Base-by-base conservation (phyloP, 2,888 invertebrate species). In the Allygus modestus region DNA sequence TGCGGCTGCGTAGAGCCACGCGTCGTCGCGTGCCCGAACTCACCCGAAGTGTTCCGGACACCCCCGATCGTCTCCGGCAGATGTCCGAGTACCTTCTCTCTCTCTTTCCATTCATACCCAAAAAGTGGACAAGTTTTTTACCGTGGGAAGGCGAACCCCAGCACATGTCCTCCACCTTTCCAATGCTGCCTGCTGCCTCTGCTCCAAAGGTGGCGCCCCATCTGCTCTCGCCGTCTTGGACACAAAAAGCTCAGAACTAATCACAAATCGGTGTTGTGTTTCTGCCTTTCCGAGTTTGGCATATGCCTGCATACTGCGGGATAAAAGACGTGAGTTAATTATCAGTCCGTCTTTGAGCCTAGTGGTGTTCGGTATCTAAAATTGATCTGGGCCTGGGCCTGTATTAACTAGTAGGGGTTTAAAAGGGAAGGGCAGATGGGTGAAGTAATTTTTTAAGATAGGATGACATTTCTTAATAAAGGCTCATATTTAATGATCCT, bases 11-110 rank as follows among this genome's bases (percentile, higher is more conserved):
- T 79, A 71, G 15, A 31, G 69, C 69, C 82, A 82, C 82, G 71
- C 82, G 82, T 41, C 79, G 84, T 58, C 84, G 79, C 84, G 84
- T 84, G 84, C 81, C 84, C 84, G 79, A 84, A 46, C 83, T 81
- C 71, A 82, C 79, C 65, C 46, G 82, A 69, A 77, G 23, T 9
- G 15, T 33, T 1, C 43, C 82, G 82, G 33, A 71, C 11, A 31
- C 46, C 2, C 31, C 69, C 82, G 82, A 82, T 2, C 28, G 5
- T 1, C 15, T 9, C 33, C 46, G 51, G 71, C 82, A 82, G 82
- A 82, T 82, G 82, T 71, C 82, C 82, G 65, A 65, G 26, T 51
- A 20, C 54, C 46, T 58, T 0, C 65, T 65, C 65, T 65, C 65
- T 65, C 54, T 54, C 54, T 33, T 81, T 37, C 69, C 81, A 84